Percentiles rank a stretch among this genome's conserved stretches.
phyloP scores from a whole-genome alignment of 2,113 vertebrate genomes.

The Sakesphorus luctuosus region DNA sequence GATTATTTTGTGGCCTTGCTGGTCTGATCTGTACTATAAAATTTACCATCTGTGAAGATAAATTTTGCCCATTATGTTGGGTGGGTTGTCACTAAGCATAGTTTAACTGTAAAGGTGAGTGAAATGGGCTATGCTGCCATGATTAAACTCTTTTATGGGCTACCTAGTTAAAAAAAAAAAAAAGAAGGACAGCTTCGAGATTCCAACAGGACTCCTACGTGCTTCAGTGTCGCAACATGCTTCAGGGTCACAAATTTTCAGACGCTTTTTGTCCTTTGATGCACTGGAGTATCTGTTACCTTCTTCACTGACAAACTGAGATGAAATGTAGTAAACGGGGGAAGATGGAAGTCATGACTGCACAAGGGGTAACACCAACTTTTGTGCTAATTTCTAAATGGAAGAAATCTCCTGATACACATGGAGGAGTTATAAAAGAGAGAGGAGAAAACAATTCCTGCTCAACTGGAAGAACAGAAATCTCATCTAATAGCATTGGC shows the following conservation, averaged over 20 bases:
- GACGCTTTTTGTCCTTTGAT: neutral
- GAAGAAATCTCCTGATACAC: neutral
- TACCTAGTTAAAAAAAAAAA: neutral
- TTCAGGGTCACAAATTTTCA: neutral
- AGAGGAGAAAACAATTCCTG: neutral
- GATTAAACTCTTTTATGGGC: conserved; percentile 2
- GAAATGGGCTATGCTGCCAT: neutral
- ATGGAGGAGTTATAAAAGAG: neutral
- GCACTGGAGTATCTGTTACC: neutral
- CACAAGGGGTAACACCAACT: neutral
- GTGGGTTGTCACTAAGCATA: neutral
- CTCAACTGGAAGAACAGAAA: neutral
- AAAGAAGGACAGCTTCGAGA: neutral
- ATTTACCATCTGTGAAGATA: conserved; percentile 26
- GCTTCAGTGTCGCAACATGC: neutral
- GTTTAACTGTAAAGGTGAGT: neutral
- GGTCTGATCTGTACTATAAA: neutral
- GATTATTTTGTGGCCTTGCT: conserved; percentile 44
- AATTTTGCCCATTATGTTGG: neutral
- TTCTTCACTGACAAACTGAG: neutral
- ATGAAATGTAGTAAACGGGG: neutral
- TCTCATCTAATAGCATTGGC: neutral
- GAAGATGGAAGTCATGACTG: neutral
- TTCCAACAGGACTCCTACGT: neutral
- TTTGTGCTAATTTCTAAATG: neutral